These are phyloP conservation scores for Alsophila aescularia DNA, from an alignment of 2,888 invertebrate species.

Conservation along the genomic window DNA sequence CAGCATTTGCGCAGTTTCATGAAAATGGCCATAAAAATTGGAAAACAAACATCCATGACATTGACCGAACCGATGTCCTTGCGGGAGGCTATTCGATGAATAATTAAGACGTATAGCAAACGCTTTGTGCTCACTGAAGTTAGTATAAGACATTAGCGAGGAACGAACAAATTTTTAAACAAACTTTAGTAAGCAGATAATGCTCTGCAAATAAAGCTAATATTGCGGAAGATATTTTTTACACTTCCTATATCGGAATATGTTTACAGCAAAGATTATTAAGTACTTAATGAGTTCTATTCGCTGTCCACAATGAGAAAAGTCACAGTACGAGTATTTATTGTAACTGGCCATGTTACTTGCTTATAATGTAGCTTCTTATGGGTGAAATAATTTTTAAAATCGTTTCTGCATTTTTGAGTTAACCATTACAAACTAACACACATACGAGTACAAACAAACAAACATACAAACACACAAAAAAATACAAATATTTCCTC, in stretches of 20 bases:
- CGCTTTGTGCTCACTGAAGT: slow-evolving; percentile 33
- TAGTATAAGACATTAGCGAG: slow-evolving; percentile 27
- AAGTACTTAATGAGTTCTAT: neutral
- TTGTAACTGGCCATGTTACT: no score
- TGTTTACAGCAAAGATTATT: neutral
- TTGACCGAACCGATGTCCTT: slow-evolving; percentile 65
- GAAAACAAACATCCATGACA: slow-evolving; percentile 60
- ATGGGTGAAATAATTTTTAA: no score
- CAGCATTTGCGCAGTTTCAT: slow-evolving; percentile 39
- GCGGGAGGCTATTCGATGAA: slow-evolving; percentile 46
- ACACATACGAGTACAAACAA: no score
- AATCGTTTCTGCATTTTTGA: no score
- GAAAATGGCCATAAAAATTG: slow-evolving; percentile 41
- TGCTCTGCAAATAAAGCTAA: slow-evolving; percentile 10
- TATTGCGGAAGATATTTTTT: slow-evolving; percentile 8
- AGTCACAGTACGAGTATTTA: no score
- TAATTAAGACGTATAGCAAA: slow-evolving; percentile 39
- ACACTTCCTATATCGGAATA: slow-evolving; percentile 11
- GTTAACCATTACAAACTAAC: no score
- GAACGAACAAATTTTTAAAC: slow-evolving; percentile 14
- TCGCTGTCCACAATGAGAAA: neutral
- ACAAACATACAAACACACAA: no score
- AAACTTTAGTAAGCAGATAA: slow-evolving; percentile 9
- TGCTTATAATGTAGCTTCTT: no score
- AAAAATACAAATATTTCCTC: no score